Evolutionary conservation across 2,797 vertebrate species (phyloP), one percentile per base, ranked within the genome.

Genomic region (Mallotus villosus): DNA sequence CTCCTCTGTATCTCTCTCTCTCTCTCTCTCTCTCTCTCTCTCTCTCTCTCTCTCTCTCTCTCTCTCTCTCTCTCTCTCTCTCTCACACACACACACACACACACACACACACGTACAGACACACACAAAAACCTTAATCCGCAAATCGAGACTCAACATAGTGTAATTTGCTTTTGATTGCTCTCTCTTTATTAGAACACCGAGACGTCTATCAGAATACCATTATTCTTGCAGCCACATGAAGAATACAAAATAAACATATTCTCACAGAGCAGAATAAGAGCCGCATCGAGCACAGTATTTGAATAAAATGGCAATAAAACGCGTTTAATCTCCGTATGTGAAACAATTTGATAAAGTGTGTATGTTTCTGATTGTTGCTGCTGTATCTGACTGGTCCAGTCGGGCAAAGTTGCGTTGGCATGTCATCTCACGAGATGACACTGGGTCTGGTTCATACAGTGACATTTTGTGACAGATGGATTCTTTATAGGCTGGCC

Each of bases 131-230:
- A 74, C 71, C 63, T 79, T 95, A 94, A 95, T 91, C 92, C 86
- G 82, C 89, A 88, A 89, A 88, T 92, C 90, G 89, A 92, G 90
- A 86, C 90, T 91, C 89, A 86, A 85, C 91, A 80, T 85, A 78
- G 89, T 92, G 92, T 94, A 86, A 94, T 95, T 92, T 92, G 93
- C 91, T 92, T 94, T 92, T 93, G 94, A 96, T 94, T 92, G 93
- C 90, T 90, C 88, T 88, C 91, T 78, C 84, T 82, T 53, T 85
- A 89, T 71, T 73, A 77, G 73, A 78, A 77, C 75, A 78, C 64
- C 37, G 71, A 73, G 73, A 61, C 62, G 68, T 19, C 61, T 63
- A 49, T 77, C 69, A 70, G 72, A 73, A 76, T 67, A 53, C 71
- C 68, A 63, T 22, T 24, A 37, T 72, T 55, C 77, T 27, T 27